Base-by-base conservation (phyloP, 2,888 invertebrate species). In the Drosophila algonquin region DNA sequence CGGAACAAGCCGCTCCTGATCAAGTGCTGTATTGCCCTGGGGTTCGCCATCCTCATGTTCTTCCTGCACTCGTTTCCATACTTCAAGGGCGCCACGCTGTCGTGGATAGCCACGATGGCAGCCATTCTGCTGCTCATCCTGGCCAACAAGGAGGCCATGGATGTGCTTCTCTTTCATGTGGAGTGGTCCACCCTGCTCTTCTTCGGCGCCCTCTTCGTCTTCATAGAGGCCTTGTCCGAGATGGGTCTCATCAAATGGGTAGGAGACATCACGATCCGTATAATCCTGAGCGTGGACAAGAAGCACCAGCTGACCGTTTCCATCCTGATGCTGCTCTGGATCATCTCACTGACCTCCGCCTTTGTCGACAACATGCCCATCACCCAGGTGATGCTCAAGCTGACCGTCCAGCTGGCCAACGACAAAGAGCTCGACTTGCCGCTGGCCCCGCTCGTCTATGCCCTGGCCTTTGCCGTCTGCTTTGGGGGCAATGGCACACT, bases 311-410 rank as follows among this genome's bases (percentile, higher is more conserved):
- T 95, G 27, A 94, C 94, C 2, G 95, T 96, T 0, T 95, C 97
- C 0, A 93, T 97, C 50, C 80, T 97, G 4, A 90, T 97, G 1
- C 94, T 98, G 77, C 90, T 97, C 14, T 97, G 98, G 96, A 95
- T 96, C 0, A 81, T 97, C 0, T 96, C 97, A 0, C 54, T 96
- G 1, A 95, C 96, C 0, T 97, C 97, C 18, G 96, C 97, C 0
- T 96, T 98, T 89, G 96, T 98, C 0, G 98, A 98, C 92, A 98
- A 98, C 91, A 96, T 98, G 55, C 97, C 98, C 0, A 94, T 98
- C 46, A 96, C 97, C 0, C 97, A 97, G 0, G 97, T 98, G 95
- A 98, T 98, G 98, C 94, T 98, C 0, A 93, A 95, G 35, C 95
- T 97, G 46, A 95, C 96, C 9, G 94, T 94, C 1, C 93, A 94